Evolutionary conservation across 2,888 invertebrate genomes (phyloP), one percentile per base, ranked within the genome.

Genomic region (Thereva unica): DNA sequence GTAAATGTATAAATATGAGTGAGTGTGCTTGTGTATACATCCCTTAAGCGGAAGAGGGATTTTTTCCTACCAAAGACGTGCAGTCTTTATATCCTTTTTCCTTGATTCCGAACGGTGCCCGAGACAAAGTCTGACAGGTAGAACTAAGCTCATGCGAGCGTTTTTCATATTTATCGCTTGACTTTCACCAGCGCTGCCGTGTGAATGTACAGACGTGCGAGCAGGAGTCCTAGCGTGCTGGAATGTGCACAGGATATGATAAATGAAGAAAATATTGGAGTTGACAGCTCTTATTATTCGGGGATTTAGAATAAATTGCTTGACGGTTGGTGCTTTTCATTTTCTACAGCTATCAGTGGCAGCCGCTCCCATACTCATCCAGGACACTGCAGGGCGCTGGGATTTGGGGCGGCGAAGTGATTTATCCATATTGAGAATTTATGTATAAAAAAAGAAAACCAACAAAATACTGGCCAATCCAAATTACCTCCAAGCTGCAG

Each of bases 401-500:
- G 8, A 52, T 52, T 52, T 6, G 4, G 8, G 12, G 35, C 34
- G 35, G 6, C 34, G 35, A 52, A 52, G 35, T 52, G 52, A 52
- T 52, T 52, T 52, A 52, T 34, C 35, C 34, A 8, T 52, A 34
- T 5, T 35, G 23, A 52, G 35, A 52, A 5, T 52, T 23, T 23
- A 23, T 23, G 23, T 23, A 23, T 23, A 23, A 2, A 23, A 23
- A 35, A 52, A 8, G 23, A 35, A 52, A 52, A 12, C n/a, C n/a
- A 23, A 23, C 23, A 23, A 23, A 23, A 23, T 2, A 23, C 23
- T 23, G 23, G 23, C 23, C 23, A 23, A 23, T 23, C 23, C 38
- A 42, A n/a, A 41, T 66, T 77, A 90, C 89, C 88, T 76, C 89
- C 87, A 69, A 90, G 80, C 76, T 88, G 86, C 56, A 92, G 82